A percentile compares a stretch with the other conserved stretches of the same genome.
Evolutionary conservation across 2,113 vertebrate species (phyloP).

Genomic region (Pycnonotus jocosus): DNA sequence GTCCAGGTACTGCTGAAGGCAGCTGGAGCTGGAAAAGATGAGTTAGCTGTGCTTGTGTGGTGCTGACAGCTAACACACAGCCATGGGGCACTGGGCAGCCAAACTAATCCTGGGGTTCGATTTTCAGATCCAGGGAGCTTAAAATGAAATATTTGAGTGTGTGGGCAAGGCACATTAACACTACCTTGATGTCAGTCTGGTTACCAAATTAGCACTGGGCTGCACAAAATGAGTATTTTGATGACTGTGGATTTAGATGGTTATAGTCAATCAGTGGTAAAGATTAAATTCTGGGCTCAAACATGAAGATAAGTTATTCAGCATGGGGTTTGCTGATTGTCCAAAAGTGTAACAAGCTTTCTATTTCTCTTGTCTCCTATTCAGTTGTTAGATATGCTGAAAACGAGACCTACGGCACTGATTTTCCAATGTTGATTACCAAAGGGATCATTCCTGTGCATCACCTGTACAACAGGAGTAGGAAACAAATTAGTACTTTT

Average conservation of each 20-base stretch:
- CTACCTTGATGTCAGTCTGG: neutral
- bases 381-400: neutral
- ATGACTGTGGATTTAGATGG: neutral
- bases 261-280: neutral
- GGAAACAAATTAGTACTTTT: neutral
- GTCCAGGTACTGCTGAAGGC: neutral
- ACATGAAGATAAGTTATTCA: neutral
- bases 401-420: fast-evolving
- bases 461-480: neutral
- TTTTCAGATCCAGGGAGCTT: neutral
- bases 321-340: neutral
- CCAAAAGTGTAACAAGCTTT: neutral
- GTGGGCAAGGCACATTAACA: neutral
- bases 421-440: fast-evolving
- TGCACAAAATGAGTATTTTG: neutral
- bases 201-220: neutral
- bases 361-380: neutral
- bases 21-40: neutral
- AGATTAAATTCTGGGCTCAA: neutral
- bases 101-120: neutral
- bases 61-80: neutral
- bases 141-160: neutral
- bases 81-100: neutral
- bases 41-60: neutral
- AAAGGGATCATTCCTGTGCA: neutral